Base-by-base conservation (phyloP, 1,140 invertebrate species). In the Scaptodrosophila lebanonensis region DNA sequence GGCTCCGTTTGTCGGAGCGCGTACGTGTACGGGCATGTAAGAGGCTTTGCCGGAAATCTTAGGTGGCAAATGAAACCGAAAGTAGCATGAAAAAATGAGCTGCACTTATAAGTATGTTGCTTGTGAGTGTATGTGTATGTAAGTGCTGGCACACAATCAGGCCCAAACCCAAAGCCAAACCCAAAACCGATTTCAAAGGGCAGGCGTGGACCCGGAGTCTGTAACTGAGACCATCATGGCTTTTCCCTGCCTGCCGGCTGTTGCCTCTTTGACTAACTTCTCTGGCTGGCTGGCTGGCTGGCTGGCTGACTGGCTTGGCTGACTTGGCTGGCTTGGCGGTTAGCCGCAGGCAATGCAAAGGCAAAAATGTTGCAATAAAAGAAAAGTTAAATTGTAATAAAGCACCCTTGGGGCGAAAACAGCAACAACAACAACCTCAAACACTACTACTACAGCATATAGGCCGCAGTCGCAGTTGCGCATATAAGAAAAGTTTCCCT, bases 331-430 rank as follows among this genome's bases (percentile, higher is more conserved):
- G 56, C 53, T 65, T 22, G 49, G 35, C 20, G 73, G 72, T 72
- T 65, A 47, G 67, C 73, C 72, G 18, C 75, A 82, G 50, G 56
- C 59, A 52, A 64, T 62, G 57, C 57, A 70, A 49, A 50, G 48
- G 61, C 53, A 68, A 58, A 62, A 76, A 68, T 68, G 51, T 60
- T 66, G 67, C 76, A 83, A 83, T 83, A 83, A 72, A 83, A 83
- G 67, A 69, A 76, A 83, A 76, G 76, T 83, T 83, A 83, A 83
- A 83, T 83, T 83, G 71, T 83, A 83, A 83, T 83, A 83, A 83
- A 83, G 68, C 77, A 72, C 71, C 67, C 77, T 25, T 11, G 47
- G 47, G 47, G 22, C 53, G 9, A 27, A 13, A 39, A 27, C 22
- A 35, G 25, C 22, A 32, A 17, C 27, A 33, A 20, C 15, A 45